Evolutionary conservation across 2,797 vertebrate genomes (phyloP).

Genomic region (Hippocampus kuda): DNA sequence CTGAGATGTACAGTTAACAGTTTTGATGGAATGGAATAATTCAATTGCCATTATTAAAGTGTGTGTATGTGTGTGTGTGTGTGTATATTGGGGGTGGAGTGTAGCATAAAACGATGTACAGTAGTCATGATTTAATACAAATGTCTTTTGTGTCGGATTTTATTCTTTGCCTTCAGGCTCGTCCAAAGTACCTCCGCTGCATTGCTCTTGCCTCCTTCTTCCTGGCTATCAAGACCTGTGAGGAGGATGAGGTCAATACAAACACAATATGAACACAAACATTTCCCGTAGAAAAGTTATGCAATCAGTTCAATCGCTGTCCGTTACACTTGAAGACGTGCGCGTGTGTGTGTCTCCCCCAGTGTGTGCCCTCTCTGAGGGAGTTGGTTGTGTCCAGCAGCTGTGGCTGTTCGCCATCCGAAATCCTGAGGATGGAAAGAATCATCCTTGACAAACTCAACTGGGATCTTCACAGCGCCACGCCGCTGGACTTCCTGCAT

Average conservation of each 20-base stretch:
- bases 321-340: background rate
- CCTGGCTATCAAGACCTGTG: slow-evolving; percentile 87
- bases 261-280: background rate
- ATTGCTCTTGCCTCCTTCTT: slow-evolving; percentile 96
- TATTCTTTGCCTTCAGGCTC: slow-evolving; percentile 67
- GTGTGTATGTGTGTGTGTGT: no score
- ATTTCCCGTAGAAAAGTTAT: background rate
- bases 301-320: background rate
- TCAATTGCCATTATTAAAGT: no score
- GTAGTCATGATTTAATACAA: no score
- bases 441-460: slow-evolving; percentile 93
- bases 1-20: no score
- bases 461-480: slow-evolving; percentile 93
- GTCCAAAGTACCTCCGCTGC: slow-evolving; percentile 94
- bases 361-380: slow-evolving; percentile 85
- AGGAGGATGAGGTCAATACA: slow-evolving; percentile 88
- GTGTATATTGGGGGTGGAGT: no score
- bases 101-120: no score
- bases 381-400: slow-evolving; percentile 80
- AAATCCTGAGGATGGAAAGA: slow-evolving; percentile 94
- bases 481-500: slow-evolving; percentile 92
- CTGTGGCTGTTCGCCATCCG: slow-evolving; percentile 90
- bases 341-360: slow-evolving; percentile 10
- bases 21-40: no score
- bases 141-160: background rate